Evolutionary conservation across 1,140 invertebrate species (phyloP).

Genomic region (Cherax destructor): DNA sequence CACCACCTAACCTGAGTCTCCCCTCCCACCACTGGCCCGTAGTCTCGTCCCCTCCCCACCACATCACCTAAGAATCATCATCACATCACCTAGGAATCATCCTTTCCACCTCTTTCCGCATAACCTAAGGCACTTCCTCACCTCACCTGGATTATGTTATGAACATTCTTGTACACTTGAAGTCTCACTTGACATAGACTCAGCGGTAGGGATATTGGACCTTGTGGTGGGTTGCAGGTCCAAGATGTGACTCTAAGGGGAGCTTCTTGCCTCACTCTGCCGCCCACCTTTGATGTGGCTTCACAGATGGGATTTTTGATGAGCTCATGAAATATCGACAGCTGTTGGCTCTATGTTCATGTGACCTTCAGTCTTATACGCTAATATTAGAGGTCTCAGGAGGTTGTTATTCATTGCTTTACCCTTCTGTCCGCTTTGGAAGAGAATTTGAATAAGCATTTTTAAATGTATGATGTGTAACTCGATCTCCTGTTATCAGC

Average conservation of each 20-base stretch:
- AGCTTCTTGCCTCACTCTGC: background rate
- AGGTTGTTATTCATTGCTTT: no score
- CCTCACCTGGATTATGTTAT: background rate
- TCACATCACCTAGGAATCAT: no score
- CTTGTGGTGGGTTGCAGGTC: background rate
- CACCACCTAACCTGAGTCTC: background rate
- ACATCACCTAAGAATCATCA: no score
- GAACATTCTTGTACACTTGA: background rate
- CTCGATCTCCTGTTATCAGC: no score
- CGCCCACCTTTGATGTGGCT: slow-evolving; percentile 18
- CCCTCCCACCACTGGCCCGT: no score
- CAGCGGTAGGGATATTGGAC: background rate
- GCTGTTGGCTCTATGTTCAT: background rate
- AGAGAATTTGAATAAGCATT: no score
- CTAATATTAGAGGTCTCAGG: background rate
- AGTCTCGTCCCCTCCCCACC: no score
- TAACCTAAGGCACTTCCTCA: no score
- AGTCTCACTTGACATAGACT: background rate
- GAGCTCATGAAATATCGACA: slow-evolving; percentile 41
- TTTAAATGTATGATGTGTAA: no score
- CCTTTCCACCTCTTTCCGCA: no score
- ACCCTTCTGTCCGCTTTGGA: no score
- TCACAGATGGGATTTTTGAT: slow-evolving; percentile 55
- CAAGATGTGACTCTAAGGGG: slow-evolving; percentile 10
- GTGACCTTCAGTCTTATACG: no score